phyloP scores from a whole-genome alignment of 2,113 vertebrate species.

The Hiodon tergisus region DNA sequence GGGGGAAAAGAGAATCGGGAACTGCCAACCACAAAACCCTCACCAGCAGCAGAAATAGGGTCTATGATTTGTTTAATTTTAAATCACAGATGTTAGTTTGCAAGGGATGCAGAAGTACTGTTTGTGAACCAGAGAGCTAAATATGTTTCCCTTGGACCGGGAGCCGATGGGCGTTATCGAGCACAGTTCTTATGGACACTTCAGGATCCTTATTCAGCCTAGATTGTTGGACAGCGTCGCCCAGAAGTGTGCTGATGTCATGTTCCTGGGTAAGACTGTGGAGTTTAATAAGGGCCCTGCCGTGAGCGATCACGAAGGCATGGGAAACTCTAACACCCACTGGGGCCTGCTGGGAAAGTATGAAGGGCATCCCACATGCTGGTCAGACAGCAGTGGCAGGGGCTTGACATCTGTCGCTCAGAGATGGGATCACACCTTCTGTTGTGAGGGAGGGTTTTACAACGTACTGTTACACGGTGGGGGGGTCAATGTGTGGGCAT shows the following conservation, averaged over 20 bases:
- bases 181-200: background rate
- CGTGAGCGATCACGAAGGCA: too few species aligned
- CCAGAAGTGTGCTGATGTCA: too few species aligned
- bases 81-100: background rate
- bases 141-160: background rate
- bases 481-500: too few species aligned
- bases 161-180: conserved; percentile 22
- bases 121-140: background rate
- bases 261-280: too few species aligned
- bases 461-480: background rate
- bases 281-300: too few species aligned
- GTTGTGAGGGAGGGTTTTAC: background rate
- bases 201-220: too few species aligned
- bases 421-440: background rate
- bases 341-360: conserved; percentile 38
- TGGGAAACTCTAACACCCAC: conserved; percentile 31
- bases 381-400: conserved; percentile 44
- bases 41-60: background rate
- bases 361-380: conserved; percentile 11
- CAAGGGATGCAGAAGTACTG: background rate
- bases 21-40: background rate
- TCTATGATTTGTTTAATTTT: background rate
- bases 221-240: too few species aligned
- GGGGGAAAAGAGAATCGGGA: background rate
- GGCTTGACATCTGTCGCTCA: background rate